Percentiles rank a stretch among this genome's conserved stretches.
phyloP scores from a whole-genome alignment of 1,140 invertebrate species.

The Papilio polytes region DNA sequence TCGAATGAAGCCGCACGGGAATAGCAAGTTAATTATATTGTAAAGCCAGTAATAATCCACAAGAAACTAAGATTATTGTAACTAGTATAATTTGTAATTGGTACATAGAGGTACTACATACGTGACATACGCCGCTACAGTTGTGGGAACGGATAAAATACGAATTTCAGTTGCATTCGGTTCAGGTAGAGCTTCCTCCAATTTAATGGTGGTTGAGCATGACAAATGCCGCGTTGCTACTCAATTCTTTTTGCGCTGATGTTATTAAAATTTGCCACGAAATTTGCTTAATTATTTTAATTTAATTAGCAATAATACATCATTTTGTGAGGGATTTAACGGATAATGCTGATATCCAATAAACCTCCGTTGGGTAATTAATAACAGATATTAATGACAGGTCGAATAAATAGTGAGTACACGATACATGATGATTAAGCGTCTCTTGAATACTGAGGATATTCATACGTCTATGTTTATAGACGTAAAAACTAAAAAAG shows the following conservation, averaged over 20 bases:
- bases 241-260: slow-evolving; percentile 46
- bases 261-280: slow-evolving; percentile 39
- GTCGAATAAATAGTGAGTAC: slow-evolving; percentile 31
- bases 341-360: slow-evolving; percentile 32
- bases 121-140: slow-evolving; percentile 37
- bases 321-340: slow-evolving; percentile 21
- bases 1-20: too few species aligned
- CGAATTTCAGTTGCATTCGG: slow-evolving; percentile 69
- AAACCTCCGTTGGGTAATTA: slow-evolving; percentile 40
- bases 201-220: slow-evolving; percentile 81
- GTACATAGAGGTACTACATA: slow-evolving; percentile 35
- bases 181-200: slow-evolving; percentile 74
- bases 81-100: slow-evolving; percentile 28
- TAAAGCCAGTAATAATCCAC: neutral
- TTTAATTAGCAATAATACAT: slow-evolving; percentile 40
- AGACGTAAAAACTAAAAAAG: too few species aligned
- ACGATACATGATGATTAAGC: slow-evolving; percentile 22
- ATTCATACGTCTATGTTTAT: neutral
- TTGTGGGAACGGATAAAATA: slow-evolving; percentile 41
- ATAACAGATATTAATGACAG: slow-evolving; percentile 38
- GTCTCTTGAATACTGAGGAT: neutral
- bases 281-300: slow-evolving; percentile 39
- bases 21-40: too few species aligned
- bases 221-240: slow-evolving; percentile 68
- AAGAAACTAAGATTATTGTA: slow-evolving; percentile 12